A percentile compares a stretch with the other conserved stretches of the same genome.
Conservation (phyloP, 2,113 vertebrate species). For the Octodon degus region DNA sequence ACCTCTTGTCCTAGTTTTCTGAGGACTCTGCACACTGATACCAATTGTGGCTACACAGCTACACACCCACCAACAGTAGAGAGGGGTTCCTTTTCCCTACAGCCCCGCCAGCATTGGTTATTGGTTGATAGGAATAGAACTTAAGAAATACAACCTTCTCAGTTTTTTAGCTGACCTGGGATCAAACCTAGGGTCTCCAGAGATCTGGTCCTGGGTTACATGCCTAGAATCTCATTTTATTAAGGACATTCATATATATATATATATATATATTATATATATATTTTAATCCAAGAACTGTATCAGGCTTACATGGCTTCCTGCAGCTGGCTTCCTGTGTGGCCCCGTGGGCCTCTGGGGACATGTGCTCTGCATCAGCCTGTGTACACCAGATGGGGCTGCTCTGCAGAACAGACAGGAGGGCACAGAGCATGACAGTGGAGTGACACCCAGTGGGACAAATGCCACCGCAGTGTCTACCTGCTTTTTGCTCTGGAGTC, state of each 20-base stretch:
- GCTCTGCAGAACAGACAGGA: neutral
- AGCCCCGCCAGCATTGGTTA: too few species aligned
- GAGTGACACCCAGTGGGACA: too few species aligned
- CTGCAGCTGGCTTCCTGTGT: neutral
- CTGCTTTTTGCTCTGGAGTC: neutral
- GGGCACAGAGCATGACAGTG: neutral
- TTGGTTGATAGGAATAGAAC: too few species aligned
- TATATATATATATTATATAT: neutral
- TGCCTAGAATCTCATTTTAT: neutral
- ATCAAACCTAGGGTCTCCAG: neutral
- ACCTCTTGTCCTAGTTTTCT: too few species aligned
- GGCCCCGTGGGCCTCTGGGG: neutral
- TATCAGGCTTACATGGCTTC: neutral
- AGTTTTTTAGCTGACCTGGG: too few species aligned
- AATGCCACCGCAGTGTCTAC: too few species aligned
- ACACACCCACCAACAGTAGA: too few species aligned
- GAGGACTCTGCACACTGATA: too few species aligned
- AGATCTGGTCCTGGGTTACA: neutral
- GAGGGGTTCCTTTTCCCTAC: too few species aligned
- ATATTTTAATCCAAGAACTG: neutral
- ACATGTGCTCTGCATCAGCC: neutral
- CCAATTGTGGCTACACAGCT: too few species aligned
- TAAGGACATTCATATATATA: neutral
- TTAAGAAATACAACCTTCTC: too few species aligned
- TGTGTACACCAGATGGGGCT: neutral